These are phyloP conservation scores for Rotaria macrura DNA, from an alignment of 2,888 invertebrate genomes.

Conservation along the genomic window DNA sequence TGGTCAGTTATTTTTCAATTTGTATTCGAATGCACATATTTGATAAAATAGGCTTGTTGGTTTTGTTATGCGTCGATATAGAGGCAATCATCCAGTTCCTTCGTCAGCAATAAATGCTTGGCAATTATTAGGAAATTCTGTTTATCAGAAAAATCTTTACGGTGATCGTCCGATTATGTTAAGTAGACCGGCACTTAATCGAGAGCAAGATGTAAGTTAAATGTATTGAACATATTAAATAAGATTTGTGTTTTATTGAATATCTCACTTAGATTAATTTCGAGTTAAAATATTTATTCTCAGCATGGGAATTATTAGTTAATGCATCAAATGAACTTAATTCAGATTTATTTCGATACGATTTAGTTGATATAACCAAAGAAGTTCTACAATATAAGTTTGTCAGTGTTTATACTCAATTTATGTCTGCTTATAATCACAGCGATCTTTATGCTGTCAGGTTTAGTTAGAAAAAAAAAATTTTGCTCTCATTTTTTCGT, in stretches of 20 bases:
- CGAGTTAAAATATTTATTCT: slow-evolving; percentile 51
- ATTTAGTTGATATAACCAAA: slow-evolving; percentile 33
- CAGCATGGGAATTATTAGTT: slow-evolving; percentile 53
- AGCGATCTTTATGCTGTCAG: slow-evolving; percentile 13
- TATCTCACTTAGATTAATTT: slow-evolving; percentile 47
- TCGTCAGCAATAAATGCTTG: not conserved
- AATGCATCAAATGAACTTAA: slow-evolving; percentile 36
- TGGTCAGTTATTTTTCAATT: not conserved
- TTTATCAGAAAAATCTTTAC: not conserved
- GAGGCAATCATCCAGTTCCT: not conserved
- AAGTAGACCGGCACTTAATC: slow-evolving; percentile 58
- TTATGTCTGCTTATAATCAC: slow-evolving; percentile 2
- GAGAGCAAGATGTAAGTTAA: slow-evolving; percentile 36
- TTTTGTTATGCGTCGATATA: not conserved
- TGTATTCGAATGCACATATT: no score
- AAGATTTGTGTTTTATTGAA: no score
- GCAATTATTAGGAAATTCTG: not conserved
- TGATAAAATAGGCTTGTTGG: no score
- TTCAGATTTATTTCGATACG: slow-evolving; percentile 30
- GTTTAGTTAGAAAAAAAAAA: no score
- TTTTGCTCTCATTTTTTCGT: no score
- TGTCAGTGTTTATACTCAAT: not conserved
- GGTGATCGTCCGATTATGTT: not conserved
- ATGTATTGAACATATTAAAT: no score
- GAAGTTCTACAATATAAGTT: slow-evolving; percentile 30